Evolutionary conservation across 2,888 invertebrate species (phyloP), one percentile per base, ranked within the genome.

Genomic region (Caenorhabditis panamensis): DNA sequence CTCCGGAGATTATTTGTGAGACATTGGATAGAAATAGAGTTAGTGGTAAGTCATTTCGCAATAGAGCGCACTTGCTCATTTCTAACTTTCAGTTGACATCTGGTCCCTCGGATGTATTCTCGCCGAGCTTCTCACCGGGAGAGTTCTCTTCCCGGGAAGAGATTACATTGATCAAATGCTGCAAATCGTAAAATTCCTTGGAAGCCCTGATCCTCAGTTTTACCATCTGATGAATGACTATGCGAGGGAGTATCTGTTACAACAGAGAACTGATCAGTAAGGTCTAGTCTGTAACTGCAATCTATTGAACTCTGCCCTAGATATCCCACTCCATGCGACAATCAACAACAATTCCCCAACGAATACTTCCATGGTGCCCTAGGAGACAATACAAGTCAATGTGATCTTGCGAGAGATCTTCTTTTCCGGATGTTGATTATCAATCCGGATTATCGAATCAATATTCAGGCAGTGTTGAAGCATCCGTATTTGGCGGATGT

Each of bases 101-200:
- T 88, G 88, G 88, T 82, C 84, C 0, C 79, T 87, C 28, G 87
- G 87, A 13, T 99, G 99, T 93, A 99, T 99, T 91, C 97, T 99
- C 96, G 98, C 97, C 37, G 98, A 99, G 93, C 97, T 99, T 96
- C 97, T 99, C 90, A 94, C 97, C 86, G 98, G 97, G 84, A 96
- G 96, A 16, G 98, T 98, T 67, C 94, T 99, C 80, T 99, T 99
- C 93, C 97, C 97, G 26, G 98, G 99, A 67, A 96, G 96, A 58
- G 98, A 99, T 93, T 98, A 88, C 58, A 85, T 90, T 31, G 89
- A 89, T 67, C 89, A 89, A 62, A 89, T 88, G 86, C 82, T 82
- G 20, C 85, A 87, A 37, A 90, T 90, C 62, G 85, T 88, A 22
- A 68, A 82, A 44, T 58, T 83, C 9, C 72, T 87, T 5, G 87